Evolutionary conservation across 2,888 invertebrate genomes (phyloP), one percentile per base, ranked within the genome.

Genomic region (Tiphia femorata): DNA sequence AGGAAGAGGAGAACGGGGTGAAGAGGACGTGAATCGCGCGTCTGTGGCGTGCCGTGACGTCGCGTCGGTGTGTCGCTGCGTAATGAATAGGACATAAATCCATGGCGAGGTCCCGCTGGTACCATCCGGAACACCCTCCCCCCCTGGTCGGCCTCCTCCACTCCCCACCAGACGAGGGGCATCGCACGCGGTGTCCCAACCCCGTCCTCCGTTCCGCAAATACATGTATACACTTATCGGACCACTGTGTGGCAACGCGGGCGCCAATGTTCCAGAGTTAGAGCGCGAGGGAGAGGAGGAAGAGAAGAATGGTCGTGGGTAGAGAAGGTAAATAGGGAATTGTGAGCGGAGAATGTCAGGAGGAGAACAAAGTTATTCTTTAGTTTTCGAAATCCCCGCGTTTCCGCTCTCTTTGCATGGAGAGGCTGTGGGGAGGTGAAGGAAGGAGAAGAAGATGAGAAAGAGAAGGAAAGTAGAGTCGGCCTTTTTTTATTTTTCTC

Each of bases 61-160:
- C 50, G 46, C 51, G 55, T 42, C 52, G 56, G 43, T 64, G 62
- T 59, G 67, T 65, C 68, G 54, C 59, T 62, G 42, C 49, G 67
- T 65, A 67, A 67, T 67, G 67, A 67, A 81, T 78, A 77, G 80
- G 73, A 69, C 79, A 81, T 81, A 80, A 81, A 81, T 81, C 78
- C 78, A 72, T 56, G n/a, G 12, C 59, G 72, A 68, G 71, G 62
- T 62, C 62, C 62, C 59, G 21, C 38, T 27, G 38, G 48, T 48
- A 48, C 20, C 48, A 27, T 17, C 30, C 48, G 38, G 38, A 25
- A 17, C 23, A n/a, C 17, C 37, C 42, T 42, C 38, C 12, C 47
- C 21, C 47, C 25, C 17, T n/a, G 8, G 27, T 6, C 10, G 14
- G 21, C 23, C 10, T 10, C 25, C 12, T 23, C 4, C 23, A 6